Percentiles rank a stretch among this genome's conserved stretches.
Evolutionary conservation across 2,797 vertebrate species (phyloP).

Genomic region (Poeciliopsis turneri): DNA sequence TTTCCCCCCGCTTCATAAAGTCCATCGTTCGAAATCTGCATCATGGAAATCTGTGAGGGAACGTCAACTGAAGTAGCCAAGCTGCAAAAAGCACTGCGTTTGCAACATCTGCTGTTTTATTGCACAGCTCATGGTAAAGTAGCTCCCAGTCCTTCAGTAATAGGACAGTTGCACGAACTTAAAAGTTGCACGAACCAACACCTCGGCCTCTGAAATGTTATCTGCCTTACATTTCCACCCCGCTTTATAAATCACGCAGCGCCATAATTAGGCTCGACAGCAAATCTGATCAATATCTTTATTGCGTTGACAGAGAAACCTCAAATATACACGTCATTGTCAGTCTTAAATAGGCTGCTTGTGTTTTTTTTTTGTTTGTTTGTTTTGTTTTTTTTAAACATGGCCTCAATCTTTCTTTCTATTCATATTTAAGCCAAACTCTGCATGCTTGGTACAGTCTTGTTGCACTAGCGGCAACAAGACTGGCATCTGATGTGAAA

Average conservation of each 20-base stretch:
- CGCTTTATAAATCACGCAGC: background rate
- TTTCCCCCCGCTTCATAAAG: background rate
- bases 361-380: background rate
- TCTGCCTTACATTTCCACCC: background rate
- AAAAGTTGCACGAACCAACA: background rate
- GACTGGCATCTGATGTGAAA: slow-evolving; percentile 69
- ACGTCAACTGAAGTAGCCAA: background rate
- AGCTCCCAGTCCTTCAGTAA: background rate
- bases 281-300: slow-evolving; percentile 33
- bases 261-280: background rate
- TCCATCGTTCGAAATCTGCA: background rate
- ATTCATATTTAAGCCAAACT: slow-evolving; percentile 57
- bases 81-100: background rate
- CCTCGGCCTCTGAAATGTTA: background rate
- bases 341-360: slow-evolving; percentile 33
- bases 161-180: background rate
- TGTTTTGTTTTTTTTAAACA: too few relatives aligned
- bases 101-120: background rate
- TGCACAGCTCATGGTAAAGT: background rate
- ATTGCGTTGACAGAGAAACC: slow-evolving; percentile 60
- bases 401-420: slow-evolving; percentile 22
- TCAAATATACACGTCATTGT: slow-evolving; percentile 67
- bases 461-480: slow-evolving; percentile 38
- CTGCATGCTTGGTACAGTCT: slow-evolving; percentile 56
- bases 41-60: background rate